A percentile compares a stretch with the other conserved stretches of the same genome.
These are phyloP conservation scores for Ephydatia muelleri DNA, from an alignment of 37 sponge, comb jelly and placozoan species.

Conservation along the genomic window DNA sequence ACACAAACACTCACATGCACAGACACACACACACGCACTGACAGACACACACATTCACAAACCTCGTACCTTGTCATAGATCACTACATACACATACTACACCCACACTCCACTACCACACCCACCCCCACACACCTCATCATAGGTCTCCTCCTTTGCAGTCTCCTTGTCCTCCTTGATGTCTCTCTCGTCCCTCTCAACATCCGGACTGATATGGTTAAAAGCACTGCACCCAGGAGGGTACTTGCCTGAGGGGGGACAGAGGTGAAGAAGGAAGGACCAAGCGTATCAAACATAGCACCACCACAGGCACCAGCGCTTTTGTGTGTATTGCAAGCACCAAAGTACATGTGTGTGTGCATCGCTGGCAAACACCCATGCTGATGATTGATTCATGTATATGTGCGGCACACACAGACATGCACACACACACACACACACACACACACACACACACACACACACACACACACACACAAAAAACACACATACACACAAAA, in stretches of 20 bases:
- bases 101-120: too few species aligned
- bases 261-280: background rate
- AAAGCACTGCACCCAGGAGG: slow-evolving; percentile 60
- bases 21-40: too few species aligned
- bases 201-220: slow-evolving; percentile 54
- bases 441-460: background rate
- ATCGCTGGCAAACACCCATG: too few species aligned
- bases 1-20: too few species aligned
- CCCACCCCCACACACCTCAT: slow-evolving; percentile 58
- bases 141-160: slow-evolving; percentile 50
- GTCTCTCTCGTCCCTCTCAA: slow-evolving; percentile 77
- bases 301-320: background rate
- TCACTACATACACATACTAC: background rate
- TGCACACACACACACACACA: too few species aligned
- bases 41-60: background rate
- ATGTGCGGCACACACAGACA: too few species aligned
- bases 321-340: too few species aligned
- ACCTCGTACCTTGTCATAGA: background rate
- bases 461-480: background rate
- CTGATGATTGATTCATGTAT: too few species aligned
- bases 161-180: slow-evolving; percentile 83
- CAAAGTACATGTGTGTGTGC: too few species aligned
- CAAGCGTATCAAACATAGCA: background rate
- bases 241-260: slow-evolving; percentile 42
- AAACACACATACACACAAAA: background rate